Percentiles rank a stretch among this genome's conserved stretches.
Conservation (phyloP, 2,113 vertebrate genomes). For the Catharus fuscescens region DNA sequence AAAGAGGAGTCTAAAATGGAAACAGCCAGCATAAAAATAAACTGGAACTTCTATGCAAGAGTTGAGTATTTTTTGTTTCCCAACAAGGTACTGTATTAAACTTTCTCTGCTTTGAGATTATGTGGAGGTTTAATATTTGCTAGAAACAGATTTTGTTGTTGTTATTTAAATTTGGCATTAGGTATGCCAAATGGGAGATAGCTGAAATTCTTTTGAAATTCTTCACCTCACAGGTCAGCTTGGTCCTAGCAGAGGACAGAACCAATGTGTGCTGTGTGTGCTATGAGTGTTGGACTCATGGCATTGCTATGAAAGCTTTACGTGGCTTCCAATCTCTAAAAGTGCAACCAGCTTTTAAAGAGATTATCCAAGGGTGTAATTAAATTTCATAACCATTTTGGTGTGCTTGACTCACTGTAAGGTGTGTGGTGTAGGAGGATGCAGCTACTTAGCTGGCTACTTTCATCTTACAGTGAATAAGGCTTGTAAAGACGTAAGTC, state of each 20-base stretch:
- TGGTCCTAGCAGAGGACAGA: not conserved
- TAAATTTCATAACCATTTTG: not conserved
- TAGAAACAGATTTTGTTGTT: not conserved
- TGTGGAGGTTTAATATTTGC: not conserved
- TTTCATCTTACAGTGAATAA: not conserved
- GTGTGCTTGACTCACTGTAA: not conserved
- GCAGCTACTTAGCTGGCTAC: not conserved
- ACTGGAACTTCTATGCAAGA: not conserved
- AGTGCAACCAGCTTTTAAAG: not conserved
- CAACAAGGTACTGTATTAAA: not conserved
- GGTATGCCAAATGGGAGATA: not conserved
- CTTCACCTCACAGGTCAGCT: not conserved
- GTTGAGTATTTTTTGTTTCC: not conserved
- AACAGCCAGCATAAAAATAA: not conserved
- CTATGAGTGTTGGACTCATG: not conserved
- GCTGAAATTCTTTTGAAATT: not conserved
- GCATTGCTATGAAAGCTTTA: not conserved
- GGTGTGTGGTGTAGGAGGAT: not conserved
- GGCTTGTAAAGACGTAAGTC: not conserved
- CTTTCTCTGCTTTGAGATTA: not conserved
- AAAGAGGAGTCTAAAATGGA: not conserved
- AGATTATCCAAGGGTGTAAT: not conserved
- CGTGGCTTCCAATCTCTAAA: not conserved
- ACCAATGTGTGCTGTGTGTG: not conserved
- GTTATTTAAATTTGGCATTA: not conserved